Conservation (phyloP, 2,113 vertebrate species). For the Pterophyllum scalare region DNA sequence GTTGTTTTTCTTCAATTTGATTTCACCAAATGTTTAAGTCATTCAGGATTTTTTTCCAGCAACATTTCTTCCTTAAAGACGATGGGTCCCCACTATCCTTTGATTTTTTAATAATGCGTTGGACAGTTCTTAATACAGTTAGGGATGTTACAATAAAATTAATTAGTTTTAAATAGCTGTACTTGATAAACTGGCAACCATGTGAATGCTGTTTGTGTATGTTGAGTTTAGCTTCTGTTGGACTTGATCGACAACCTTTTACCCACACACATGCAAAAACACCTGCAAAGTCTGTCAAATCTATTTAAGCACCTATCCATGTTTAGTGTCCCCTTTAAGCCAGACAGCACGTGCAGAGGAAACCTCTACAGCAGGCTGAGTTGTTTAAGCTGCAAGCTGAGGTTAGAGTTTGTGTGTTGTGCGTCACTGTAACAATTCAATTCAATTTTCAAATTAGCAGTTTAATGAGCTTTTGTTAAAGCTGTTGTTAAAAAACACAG, state of each 20-base stretch:
- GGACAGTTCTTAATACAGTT: too few species aligned
- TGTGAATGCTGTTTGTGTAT: not conserved
- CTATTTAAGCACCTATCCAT: not conserved
- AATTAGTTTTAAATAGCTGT: not conserved
- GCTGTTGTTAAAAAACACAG: not conserved
- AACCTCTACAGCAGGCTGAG: not conserved
- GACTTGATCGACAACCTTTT: not conserved
- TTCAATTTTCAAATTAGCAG: too few species aligned
- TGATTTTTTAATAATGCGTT: too few species aligned
- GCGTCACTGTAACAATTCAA: not conserved
- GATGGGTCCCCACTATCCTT: too few species aligned
- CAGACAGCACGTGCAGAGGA: conserved; percentile 7
- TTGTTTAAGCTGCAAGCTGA: not conserved
- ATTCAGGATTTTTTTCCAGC: too few species aligned
- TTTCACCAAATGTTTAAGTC: too few species aligned
- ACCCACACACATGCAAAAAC: not conserved
- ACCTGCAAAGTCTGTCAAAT: not conserved
- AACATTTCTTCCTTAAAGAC: too few species aligned
- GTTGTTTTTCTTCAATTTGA: too few species aligned
- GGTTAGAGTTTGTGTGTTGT: not conserved
- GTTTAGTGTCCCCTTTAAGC: not conserved
- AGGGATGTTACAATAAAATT: not conserved
- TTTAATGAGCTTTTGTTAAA: not conserved
- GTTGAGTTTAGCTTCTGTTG: not conserved
- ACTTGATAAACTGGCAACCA: not conserved